Conservation (phyloP, 1,140 invertebrate species). For the Muscidifurax raptorellus region DNA sequence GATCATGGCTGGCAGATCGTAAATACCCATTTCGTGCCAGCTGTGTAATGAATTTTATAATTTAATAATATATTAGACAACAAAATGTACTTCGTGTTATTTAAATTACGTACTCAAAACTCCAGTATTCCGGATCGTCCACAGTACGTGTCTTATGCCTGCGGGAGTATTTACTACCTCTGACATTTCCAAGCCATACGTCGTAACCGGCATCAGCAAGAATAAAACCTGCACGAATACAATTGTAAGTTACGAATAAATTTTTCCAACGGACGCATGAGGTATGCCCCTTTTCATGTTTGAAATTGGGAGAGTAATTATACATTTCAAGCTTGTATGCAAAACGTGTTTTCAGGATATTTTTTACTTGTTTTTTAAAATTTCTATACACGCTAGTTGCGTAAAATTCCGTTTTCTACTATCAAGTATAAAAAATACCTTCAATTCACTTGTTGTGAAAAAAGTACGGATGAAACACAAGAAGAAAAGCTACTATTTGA, state of each 20-base stretch:
- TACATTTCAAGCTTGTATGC: too few species aligned
- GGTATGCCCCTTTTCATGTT: too few species aligned
- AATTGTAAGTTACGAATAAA: not conserved
- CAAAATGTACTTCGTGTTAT: not conserved
- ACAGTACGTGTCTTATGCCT: conserved; percentile 65
- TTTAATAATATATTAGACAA: not conserved
- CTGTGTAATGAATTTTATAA: conserved; percentile 36
- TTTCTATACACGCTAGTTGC: too few species aligned
- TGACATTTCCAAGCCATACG: conserved; percentile 84
- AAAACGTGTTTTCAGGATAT: too few species aligned
- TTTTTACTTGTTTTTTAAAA: too few species aligned
- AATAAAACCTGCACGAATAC: conserved; percentile 76
- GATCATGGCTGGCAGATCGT: conserved; percentile 58
- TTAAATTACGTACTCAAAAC: conserved; percentile 77
- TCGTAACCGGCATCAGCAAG: conserved; percentile 85
- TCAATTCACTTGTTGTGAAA: too few species aligned
- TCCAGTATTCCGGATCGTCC: conserved; percentile 81
- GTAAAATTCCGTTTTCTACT: too few species aligned
- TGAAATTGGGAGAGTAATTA: too few species aligned
- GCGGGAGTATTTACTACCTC: conserved; percentile 81
- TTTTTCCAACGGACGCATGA: too few species aligned
- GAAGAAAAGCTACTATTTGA: too few species aligned
- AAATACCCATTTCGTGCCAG: conserved; percentile 73
- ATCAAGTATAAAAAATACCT: too few species aligned
- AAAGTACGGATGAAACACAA: too few species aligned